Percentiles rank a stretch among this genome's conserved stretches.
phyloP scores from a whole-genome alignment of 2,888 invertebrate genomes.

The Archips crataeganus region DNA sequence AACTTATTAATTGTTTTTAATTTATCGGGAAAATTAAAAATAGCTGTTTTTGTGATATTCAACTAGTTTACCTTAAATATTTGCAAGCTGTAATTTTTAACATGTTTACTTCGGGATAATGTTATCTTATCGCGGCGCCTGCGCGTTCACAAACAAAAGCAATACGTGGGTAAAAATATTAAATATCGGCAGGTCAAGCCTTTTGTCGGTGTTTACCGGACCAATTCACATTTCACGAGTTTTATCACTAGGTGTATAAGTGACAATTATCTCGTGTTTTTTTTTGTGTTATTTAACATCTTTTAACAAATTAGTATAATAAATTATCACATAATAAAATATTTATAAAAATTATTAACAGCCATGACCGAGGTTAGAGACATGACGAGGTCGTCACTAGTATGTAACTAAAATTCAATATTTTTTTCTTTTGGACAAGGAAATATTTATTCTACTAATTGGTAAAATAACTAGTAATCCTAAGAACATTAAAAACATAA shows the following conservation, averaged over 20 bases:
- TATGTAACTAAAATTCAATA: neutral
- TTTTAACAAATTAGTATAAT: conserved; percentile 19
- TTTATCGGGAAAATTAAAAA: neutral
- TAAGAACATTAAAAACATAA: too few species aligned
- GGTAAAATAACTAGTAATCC: too few species aligned
- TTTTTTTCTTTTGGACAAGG: neutral
- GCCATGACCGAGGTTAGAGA: neutral
- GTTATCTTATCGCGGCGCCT: conserved; percentile 5
- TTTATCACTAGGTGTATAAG: conserved; percentile 24
- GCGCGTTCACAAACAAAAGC: conserved; percentile 14
- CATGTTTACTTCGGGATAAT: conserved; percentile 1
- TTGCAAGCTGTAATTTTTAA: conserved; percentile 1
- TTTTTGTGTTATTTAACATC: conserved; percentile 4
- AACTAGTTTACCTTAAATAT: conserved; percentile 4
- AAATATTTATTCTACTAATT: too few species aligned
- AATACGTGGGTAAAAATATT: conserved; percentile 2
- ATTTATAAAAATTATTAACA: conserved; percentile 1
- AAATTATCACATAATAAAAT: conserved; percentile 15
- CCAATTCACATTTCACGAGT: conserved; percentile 18
- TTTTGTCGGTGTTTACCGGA: conserved; percentile 13
- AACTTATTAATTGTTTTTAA: neutral
- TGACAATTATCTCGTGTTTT: conserved; percentile 20
- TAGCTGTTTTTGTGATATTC: neutral
- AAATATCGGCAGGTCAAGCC: conserved; percentile 23
- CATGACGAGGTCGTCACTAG: neutral